A percentile compares a stretch with the other conserved stretches of the same genome.
Evolutionary conservation across 2,113 vertebrate genomes (phyloP).

Genomic region (Crotalus tigris): DNA sequence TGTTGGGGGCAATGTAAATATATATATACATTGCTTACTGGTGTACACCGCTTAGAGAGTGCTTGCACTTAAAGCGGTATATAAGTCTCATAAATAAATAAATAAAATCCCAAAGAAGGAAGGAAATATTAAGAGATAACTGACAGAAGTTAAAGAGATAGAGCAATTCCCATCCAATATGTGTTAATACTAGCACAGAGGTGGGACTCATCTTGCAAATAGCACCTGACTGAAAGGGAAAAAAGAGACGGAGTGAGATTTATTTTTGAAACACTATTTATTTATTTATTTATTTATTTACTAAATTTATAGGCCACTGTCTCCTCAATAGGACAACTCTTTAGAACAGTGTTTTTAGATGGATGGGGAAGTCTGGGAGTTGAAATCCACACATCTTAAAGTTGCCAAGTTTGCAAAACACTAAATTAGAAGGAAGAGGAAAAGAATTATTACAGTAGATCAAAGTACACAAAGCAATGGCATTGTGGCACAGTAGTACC

Average conservation of each 20-base stretch:
- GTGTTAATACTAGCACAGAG: neutral
- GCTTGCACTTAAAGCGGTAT: too few species aligned
- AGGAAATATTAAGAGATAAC: neutral
- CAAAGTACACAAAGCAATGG: neutral
- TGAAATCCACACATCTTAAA: neutral
- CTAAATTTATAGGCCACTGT: too few species aligned
- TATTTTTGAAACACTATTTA: neutral
- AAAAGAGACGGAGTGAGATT: neutral
- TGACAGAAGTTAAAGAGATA: neutral
- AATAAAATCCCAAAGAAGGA: too few species aligned
- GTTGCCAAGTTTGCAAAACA: neutral
- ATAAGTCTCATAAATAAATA: too few species aligned
- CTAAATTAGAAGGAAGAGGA: neutral
- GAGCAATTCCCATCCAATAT: neutral
- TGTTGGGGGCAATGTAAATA: too few species aligned
- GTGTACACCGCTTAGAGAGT: too few species aligned
- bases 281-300: too few species aligned
- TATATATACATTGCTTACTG: too few species aligned
- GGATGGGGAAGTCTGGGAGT: neutral
- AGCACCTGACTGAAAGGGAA: neutral
- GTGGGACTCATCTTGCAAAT: neutral
- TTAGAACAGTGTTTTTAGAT: neutral
- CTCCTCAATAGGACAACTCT: neutral
- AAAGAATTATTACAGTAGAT: neutral
- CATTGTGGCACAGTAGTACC: neutral